Evolutionary conservation across 2,797 vertebrate species (phyloP).

Genomic region (Gallinago nigripennis): DNA sequence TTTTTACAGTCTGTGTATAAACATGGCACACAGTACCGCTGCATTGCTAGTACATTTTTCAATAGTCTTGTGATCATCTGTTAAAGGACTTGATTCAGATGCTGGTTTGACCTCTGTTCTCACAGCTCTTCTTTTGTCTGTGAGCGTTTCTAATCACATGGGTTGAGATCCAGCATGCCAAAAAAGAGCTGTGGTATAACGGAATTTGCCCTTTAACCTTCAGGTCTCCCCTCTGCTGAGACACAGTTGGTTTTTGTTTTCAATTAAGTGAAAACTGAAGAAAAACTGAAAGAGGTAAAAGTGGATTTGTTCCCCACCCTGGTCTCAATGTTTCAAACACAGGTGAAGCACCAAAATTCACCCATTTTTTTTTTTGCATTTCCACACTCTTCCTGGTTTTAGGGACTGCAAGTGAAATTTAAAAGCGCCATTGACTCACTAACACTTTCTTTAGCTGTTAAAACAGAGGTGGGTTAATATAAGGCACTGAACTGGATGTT

Average conservation of each 20-base stretch:
- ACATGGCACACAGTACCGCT: neutral
- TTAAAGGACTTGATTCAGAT: constrained; percentile 64
- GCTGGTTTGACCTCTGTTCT: constrained; percentile 61
- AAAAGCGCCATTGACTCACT: neutral
- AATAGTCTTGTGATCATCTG: constrained; percentile 64
- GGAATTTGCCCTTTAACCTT: constrained; percentile 70
- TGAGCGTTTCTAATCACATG: constrained; percentile 68
- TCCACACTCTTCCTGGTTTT: neutral
- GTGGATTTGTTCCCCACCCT: neutral
- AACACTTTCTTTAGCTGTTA: neutral
- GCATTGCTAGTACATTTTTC: constrained; percentile 52
- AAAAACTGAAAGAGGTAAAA: constrained; percentile 27
- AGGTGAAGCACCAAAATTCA: constrained; percentile 16
- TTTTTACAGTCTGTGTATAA: constrained; percentile 37
- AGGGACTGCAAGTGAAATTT: neutral
- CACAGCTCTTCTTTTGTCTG: constrained; percentile 56
- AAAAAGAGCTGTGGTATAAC: constrained; percentile 52
- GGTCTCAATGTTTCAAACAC: neutral
- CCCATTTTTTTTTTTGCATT: constrained; percentile 11
- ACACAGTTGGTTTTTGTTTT: constrained; percentile 72
- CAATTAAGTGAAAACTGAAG: constrained; percentile 59
- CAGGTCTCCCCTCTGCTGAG: constrained; percentile 67
- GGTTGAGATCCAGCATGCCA: constrained; percentile 62
- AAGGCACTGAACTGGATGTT: neutral
- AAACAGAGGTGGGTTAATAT: neutral